Percentiles rank a stretch among this genome's conserved stretches.
phyloP scores from a whole-genome alignment of 2,797 vertebrate species.

The Tamandua tetradactyla region DNA sequence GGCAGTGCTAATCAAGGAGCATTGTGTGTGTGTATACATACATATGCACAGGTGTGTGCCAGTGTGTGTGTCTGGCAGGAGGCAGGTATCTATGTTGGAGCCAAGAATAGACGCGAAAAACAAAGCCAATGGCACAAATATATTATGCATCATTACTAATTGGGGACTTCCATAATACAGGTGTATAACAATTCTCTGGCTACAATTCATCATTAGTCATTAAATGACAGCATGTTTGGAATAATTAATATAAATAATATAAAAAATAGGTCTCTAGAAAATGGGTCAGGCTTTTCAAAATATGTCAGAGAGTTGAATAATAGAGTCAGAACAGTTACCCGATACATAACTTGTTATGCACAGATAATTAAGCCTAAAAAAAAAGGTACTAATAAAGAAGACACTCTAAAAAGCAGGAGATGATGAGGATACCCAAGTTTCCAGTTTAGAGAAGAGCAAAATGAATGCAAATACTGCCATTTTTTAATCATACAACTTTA shows the following conservation, averaged over 20 bases:
- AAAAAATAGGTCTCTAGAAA: not conserved
- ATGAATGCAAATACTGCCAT: not conserved
- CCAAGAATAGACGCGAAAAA: not conserved
- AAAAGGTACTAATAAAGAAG: not conserved
- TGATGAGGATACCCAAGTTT: not conserved
- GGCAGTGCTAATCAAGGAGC: fast-evolving
- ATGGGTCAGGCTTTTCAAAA: not conserved
- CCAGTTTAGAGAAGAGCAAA: not conserved
- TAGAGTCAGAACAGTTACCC: not conserved
- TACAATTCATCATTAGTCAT: not conserved
- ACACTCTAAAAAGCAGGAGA: not conserved
- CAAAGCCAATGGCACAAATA: not conserved
- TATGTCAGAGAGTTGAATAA: not conserved
- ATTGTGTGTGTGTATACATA: too few species aligned
- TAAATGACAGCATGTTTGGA: not conserved
- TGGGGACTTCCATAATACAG: not conserved
- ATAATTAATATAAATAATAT: not conserved
- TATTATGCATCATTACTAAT: too few species aligned
- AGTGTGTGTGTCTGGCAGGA: too few species aligned
- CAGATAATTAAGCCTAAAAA: not conserved
- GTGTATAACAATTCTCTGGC: too few species aligned
- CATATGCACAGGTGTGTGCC: not conserved
- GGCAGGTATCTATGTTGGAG: too few species aligned
- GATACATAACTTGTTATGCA: not conserved
- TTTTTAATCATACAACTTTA: not conserved